phyloP scores from a whole-genome alignment of 2,113 vertebrate species.

The Casuarius casuarius region DNA sequence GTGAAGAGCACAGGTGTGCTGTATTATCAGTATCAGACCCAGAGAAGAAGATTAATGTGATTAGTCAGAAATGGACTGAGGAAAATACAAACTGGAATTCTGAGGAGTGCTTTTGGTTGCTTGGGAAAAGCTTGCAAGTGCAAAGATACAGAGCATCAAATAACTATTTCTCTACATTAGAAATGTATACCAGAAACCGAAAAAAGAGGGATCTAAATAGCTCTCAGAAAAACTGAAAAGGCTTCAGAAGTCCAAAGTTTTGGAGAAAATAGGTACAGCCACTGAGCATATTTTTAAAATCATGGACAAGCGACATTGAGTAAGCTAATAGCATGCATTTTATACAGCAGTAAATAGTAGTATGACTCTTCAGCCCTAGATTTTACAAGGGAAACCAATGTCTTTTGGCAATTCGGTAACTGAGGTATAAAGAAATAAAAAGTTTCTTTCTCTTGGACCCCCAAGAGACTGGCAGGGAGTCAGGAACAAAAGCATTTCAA shows the following conservation, averaged over 20 bases:
- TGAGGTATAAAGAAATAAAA: not conserved
- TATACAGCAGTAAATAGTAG: not conserved
- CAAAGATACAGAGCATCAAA: not conserved
- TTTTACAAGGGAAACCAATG: not conserved
- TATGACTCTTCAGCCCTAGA: not conserved
- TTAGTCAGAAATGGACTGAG: not conserved
- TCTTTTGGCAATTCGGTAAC: not conserved
- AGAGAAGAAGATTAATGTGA: not conserved
- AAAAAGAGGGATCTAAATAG: slow-evolving; percentile 16
- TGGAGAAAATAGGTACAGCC: slow-evolving; percentile 36
- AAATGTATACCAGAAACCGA: not conserved
- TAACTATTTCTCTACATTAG: not conserved
- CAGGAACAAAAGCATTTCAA: not conserved
- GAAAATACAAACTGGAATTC: slow-evolving; percentile 9
- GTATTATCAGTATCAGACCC: not conserved
- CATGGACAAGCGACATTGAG: not conserved
- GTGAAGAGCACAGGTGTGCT: not conserved
- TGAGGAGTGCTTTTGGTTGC: not conserved
- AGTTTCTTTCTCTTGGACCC: not conserved
- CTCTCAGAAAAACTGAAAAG: slow-evolving; percentile 37
- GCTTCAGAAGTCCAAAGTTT: not conserved
- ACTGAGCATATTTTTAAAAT: slow-evolving; percentile 13
- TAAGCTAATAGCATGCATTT: slow-evolving; percentile 2
- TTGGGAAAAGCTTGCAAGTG: not conserved
- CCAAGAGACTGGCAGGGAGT: not conserved